Conservation (phyloP, 2,888 invertebrate species). For the Tryphoninae sp. region DNA sequence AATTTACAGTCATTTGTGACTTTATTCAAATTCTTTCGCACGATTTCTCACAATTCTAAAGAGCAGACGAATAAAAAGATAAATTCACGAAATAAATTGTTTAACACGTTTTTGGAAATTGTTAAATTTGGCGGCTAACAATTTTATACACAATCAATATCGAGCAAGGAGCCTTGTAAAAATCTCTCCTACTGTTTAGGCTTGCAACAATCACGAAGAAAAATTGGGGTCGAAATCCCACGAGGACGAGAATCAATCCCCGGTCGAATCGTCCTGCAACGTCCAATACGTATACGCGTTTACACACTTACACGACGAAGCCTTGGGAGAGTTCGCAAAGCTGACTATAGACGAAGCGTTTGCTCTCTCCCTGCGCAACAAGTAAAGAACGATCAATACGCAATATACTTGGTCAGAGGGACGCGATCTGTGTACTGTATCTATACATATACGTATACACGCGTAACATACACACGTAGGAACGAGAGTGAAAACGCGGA, state of each 20-base stretch:
- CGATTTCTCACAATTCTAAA: no score
- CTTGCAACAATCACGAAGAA: no score
- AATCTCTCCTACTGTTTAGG: not conserved
- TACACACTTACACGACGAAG: not conserved
- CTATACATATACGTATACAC: not conserved
- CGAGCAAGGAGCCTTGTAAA: no score
- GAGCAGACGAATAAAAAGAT: not conserved
- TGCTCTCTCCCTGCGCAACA: slow-evolving; percentile 77
- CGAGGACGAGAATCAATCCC: no score
- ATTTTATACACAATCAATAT: no score
- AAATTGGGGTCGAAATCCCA: no score
- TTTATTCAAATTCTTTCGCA: no score
- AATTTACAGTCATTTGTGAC: no score
- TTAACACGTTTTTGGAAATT: no score
- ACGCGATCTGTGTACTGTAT: not conserved
- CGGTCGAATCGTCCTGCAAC: no score
- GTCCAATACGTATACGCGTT: not conserved
- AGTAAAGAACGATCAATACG: slow-evolving; percentile 80
- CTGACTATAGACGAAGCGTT: slow-evolving; percentile 63
- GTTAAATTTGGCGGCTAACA: no score
- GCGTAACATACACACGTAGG: not conserved
- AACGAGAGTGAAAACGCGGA: slow-evolving; percentile 26
- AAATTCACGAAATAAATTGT: not conserved
- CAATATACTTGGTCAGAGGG: slow-evolving; percentile 68
- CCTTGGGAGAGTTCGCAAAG: slow-evolving; percentile 11